Evolutionary conservation across 2,888 invertebrate species (phyloP).

Genomic region (Tetragnatha montana): DNA sequence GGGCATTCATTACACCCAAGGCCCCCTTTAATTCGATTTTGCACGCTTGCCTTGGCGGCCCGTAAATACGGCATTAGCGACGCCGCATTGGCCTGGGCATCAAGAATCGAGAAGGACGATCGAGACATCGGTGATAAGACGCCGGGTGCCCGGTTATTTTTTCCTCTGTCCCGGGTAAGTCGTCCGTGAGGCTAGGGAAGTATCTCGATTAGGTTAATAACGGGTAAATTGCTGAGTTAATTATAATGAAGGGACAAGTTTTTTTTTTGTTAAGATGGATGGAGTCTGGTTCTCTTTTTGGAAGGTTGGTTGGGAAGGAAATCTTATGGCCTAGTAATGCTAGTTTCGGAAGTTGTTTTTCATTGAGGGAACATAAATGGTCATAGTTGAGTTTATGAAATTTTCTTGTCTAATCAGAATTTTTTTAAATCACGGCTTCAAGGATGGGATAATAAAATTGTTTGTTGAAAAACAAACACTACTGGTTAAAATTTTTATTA

Average conservation of each 20-base stretch:
- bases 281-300: too few relatives aligned
- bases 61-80: slow-evolving; percentile 46
- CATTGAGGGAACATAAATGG: too few relatives aligned
- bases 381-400: too few relatives aligned
- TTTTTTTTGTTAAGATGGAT: too few relatives aligned
- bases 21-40: slow-evolving; percentile 56
- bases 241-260: not conserved
- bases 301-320: too few relatives aligned
- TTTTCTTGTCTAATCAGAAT: too few relatives aligned
- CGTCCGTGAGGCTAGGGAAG: not conserved
- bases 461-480: too few relatives aligned
- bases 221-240: not conserved
- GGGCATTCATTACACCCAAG: slow-evolving; percentile 56
- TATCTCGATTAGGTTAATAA: not conserved
- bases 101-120: slow-evolving; percentile 13
- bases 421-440: too few relatives aligned
- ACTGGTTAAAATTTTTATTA: too few relatives aligned
- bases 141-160: not conserved
- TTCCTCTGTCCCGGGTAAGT: not conserved
- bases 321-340: too few relatives aligned
- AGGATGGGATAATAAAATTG: too few relatives aligned
- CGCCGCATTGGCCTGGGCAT: slow-evolving; percentile 24
- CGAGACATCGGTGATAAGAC: slow-evolving; percentile 54
- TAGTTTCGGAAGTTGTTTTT: too few relatives aligned
- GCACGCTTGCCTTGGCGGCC: slow-evolving; percentile 33